phyloP scores from a whole-genome alignment of 2,797 vertebrate genomes.

The Myotis planiceps region DNA sequence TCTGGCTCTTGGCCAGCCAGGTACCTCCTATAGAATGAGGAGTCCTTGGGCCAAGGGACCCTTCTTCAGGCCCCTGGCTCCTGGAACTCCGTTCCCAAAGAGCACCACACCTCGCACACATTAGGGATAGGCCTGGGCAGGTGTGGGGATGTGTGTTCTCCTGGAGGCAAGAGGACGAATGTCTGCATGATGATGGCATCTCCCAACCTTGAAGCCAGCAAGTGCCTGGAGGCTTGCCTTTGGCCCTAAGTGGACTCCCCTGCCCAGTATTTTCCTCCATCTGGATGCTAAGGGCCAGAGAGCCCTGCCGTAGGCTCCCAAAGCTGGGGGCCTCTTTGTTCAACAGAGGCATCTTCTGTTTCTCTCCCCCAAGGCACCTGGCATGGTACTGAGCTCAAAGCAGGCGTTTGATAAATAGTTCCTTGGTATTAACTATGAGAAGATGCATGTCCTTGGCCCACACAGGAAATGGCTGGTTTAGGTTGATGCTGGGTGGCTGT shows the following conservation, averaged over 20 bases:
- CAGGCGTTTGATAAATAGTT: not conserved
- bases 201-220: not conserved
- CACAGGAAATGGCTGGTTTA: not conserved
- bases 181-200: not conserved
- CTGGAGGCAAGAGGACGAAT: not conserved
- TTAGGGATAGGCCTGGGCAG: not conserved
- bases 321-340: not conserved
- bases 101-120: not conserved
- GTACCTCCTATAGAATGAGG: not conserved
- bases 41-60: not conserved
- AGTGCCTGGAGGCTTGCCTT: not conserved
- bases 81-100: not conserved
- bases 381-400: not conserved
- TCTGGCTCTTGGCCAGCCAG: not conserved
- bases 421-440: not conserved
- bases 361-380: not conserved
- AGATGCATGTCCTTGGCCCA: not conserved
- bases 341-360: not conserved
- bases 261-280: not conserved
- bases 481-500: not conserved
- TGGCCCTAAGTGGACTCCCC: not conserved
- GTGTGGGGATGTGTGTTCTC: not conserved
- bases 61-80: not conserved
- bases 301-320: not conserved
- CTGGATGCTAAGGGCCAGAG: not conserved